Evolutionary conservation across 2,888 invertebrate species (phyloP).

Genomic region (Theristus sp.): DNA sequence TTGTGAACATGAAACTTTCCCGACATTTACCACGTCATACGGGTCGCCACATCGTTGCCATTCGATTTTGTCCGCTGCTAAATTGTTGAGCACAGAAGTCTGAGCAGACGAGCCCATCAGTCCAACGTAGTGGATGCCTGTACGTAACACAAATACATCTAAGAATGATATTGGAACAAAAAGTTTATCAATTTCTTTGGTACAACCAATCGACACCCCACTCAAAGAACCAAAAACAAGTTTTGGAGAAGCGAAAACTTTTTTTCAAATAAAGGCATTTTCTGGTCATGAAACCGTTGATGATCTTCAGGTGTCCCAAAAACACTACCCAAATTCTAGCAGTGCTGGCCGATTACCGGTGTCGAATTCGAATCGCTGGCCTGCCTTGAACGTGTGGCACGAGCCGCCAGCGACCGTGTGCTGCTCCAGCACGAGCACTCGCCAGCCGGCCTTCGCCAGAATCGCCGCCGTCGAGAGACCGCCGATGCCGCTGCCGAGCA

Average conservation of each 20-base stretch:
- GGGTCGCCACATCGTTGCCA: conserved; percentile 28
- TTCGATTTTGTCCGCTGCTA: conserved; percentile 31
- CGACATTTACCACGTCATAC: conserved; percentile 15
- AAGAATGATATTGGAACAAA: too few relatives aligned
- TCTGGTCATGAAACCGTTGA: too few relatives aligned
- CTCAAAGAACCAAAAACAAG: too few relatives aligned
- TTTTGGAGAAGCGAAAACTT: too few relatives aligned
- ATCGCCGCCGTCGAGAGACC: conserved; percentile 30
- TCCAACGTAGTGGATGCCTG: conserved; percentile 33
- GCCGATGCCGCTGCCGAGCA: conserved; percentile 33
- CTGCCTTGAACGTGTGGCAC: conserved; percentile 33
- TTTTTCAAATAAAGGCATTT: too few relatives aligned
- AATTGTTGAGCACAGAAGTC: conserved; percentile 26
- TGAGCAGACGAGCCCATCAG: conserved; percentile 23
- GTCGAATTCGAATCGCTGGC: conserved; percentile 33
- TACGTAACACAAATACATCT: not conserved
- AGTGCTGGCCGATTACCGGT: too few relatives aligned
- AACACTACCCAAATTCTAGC: too few relatives aligned
- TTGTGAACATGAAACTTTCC: not conserved
- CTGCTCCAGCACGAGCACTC: conserved; percentile 32
- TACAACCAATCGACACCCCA: too few relatives aligned
- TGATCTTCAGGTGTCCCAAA: too few relatives aligned
- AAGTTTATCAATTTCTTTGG: too few relatives aligned
- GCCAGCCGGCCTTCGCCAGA: conserved; percentile 30
- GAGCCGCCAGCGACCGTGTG: conserved; percentile 33